These are phyloP conservation scores for Camponotus floridanus DNA, from an alignment of 1,140 invertebrate genomes.

Conservation along the genomic window DNA sequence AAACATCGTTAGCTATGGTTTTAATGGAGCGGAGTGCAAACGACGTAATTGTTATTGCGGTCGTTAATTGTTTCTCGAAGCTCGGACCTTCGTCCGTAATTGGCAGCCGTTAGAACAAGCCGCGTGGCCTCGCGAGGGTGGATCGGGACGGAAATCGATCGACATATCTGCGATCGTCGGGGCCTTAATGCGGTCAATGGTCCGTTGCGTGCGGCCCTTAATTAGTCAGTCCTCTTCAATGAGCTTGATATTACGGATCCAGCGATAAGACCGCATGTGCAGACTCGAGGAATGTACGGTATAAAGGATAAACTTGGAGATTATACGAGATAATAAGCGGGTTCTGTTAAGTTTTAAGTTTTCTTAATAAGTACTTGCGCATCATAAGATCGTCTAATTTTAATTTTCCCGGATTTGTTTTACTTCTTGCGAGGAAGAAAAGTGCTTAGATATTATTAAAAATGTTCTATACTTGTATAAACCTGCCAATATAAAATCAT, in stretches of 20 bases:
- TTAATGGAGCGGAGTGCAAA: not conserved
- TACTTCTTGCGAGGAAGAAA: not conserved
- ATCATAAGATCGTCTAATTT: not conserved
- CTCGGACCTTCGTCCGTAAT: conserved; percentile 26
- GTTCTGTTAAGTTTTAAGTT: not conserved
- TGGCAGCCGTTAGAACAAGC: conserved; percentile 28
- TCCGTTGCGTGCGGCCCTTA: conserved; percentile 55
- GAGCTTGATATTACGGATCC: conserved; percentile 43
- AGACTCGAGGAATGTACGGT: conserved; percentile 12
- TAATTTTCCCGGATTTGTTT: not conserved
- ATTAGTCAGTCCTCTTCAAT: conserved; percentile 54
- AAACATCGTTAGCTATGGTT: conserved; percentile 2
- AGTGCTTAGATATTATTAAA: not conserved
- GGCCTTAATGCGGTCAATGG: conserved; percentile 53
- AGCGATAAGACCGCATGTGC: conserved; percentile 15
- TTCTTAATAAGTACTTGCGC: not conserved
- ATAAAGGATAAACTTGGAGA: not conserved
- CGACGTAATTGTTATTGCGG: conserved; percentile 34
- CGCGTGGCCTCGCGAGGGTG: conserved; percentile 12
- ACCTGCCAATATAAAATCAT: not conserved
- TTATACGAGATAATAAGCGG: not conserved
- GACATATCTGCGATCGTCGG: conserved; percentile 42
- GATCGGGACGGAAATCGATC: conserved; percentile 48
- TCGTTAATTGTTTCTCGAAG: conserved; percentile 34
- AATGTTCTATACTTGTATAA: not conserved